These are phyloP conservation scores for Tricholaema leucomelas DNA, from an alignment of 2,113 vertebrate species.

Conservation along the genomic window DNA sequence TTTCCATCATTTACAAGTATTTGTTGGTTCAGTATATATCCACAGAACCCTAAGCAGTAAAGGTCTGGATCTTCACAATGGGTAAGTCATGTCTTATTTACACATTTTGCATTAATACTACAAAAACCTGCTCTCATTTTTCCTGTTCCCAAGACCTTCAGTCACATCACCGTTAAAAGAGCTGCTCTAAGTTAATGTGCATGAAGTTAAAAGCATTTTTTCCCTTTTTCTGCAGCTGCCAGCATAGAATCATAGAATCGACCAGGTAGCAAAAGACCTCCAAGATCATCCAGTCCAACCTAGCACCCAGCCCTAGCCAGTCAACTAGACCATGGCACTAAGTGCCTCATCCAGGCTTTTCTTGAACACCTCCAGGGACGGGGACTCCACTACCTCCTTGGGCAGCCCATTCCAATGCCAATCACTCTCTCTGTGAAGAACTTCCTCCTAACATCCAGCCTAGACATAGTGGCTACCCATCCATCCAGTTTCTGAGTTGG, in stretches of 20 bases:
- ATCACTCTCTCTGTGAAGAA: too few relatives aligned
- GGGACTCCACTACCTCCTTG: too few relatives aligned
- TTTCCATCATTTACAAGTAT: background rate
- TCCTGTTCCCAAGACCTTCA: background rate
- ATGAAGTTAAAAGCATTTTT: background rate
- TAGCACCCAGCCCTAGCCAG: too few relatives aligned
- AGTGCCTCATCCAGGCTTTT: too few relatives aligned
- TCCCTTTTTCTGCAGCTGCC: background rate
- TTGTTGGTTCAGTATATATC: background rate
- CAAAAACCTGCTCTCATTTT: background rate
- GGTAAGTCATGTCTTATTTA: background rate
- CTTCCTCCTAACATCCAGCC: too few relatives aligned
- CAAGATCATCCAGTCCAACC: too few relatives aligned
- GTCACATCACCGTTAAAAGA: background rate
- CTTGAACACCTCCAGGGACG: too few relatives aligned
- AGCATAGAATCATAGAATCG: too few relatives aligned
- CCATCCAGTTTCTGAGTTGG: background rate
- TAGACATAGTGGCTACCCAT: background rate
- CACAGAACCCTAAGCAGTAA: background rate
- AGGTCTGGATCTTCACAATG: background rate
- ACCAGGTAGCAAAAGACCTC: too few relatives aligned
- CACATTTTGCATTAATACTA: background rate
- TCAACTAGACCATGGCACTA: too few relatives aligned
- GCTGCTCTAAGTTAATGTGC: background rate
- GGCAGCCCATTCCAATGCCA: too few relatives aligned